Base-by-base conservation (phyloP, 2,113 vertebrate genomes). In the Seriola dumerili region DNA sequence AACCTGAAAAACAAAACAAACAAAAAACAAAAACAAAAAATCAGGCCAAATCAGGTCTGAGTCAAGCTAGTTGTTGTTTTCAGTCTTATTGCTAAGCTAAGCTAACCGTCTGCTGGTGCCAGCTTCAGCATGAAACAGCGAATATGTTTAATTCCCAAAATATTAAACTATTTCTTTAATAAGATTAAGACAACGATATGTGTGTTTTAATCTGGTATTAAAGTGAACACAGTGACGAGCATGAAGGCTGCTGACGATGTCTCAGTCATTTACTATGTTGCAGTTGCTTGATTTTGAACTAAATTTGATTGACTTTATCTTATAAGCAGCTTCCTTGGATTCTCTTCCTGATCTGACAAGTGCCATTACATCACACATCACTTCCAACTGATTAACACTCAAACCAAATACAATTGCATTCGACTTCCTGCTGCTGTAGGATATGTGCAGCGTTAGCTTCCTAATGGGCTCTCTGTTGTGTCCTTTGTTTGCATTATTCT, bases 401-500 rank as follows among this genome's bases (percentile, higher is more conserved):
- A 72, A 44, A 58, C 46, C 16, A 25, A 58, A 21, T 38, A 16
- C 19, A 65, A 25, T 54, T 42, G 61, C 36, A 32, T 57, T 32
- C 40, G 36, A 12, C 10, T 17, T 12, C 38, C 61, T 75, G 19
- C 10, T 21, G 63, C 21, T 72, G n/a, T 4, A 63, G 40, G 54
- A 68, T 4, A 16, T 40, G 8, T 11, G 9, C 9, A 40, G 19
- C 9, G 50, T 72, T 10, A 40, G 23, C 5, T 42, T 74, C n/a
- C 54, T 64, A 46, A 57, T 65, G 21, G 62, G 36, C 40, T 54
- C 66, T 70, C 55, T 66, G 16, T 52, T 38, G 29, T 62, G 32
- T 34, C 50, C 64, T 69, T 78, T 85, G 46, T 89, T 58, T 58
- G 10, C 44, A 21, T 76, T 36, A 68, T 13, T 16, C 16, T 13